Base-by-base conservation (phyloP, 2,888 invertebrate species). In the Drosophila kuntzei region DNA sequence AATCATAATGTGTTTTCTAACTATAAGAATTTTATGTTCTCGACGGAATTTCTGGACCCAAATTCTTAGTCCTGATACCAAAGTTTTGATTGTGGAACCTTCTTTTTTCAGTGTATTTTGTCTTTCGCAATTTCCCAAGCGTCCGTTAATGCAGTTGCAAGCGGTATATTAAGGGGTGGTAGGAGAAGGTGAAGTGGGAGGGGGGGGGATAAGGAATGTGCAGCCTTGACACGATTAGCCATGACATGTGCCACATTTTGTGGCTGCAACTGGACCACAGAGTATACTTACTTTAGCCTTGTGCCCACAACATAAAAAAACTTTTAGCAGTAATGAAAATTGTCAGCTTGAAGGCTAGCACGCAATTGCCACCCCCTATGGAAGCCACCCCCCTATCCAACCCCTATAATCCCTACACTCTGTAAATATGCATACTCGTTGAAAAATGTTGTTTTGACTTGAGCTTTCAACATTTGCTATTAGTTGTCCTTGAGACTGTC, bases 221-320 rank as follows among this genome's bases (percentile, higher is more conserved):
- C 53, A 85, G 79, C 81, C 81, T 85, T 82, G 81, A 85, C 81
- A 82, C 81, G 71, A 85, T 85, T 82, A 68, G 74, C 67, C 65
- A 18, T 54, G 81, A 72, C 70, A 73, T 62, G 60, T 61, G 63
- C 32, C 63, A 58, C 59, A 57, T 34, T 61, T 22, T 44, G 63
- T 51, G 61, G 62, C 2, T 54, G 60, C 5, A 18, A 55, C 47
- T 61, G 60, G 44, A 59, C 73, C 61, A 61, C 53, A 53, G 29
- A 16, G 37, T 14, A 54, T 36, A 54, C 34, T 39, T 7, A 44
- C 27, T 39, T 41, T 54, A 43, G 62, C 73, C 72, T 72, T 67
- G 72, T 62, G 71, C 47, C 22, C 49, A 51, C 49, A 51, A 27
- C 41, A 61, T 47, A 62, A 39, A 12, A 39, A 12, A 18, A n/a